Conservation (phyloP, 2,888 invertebrate genomes). For the Andrena bucephala region DNA sequence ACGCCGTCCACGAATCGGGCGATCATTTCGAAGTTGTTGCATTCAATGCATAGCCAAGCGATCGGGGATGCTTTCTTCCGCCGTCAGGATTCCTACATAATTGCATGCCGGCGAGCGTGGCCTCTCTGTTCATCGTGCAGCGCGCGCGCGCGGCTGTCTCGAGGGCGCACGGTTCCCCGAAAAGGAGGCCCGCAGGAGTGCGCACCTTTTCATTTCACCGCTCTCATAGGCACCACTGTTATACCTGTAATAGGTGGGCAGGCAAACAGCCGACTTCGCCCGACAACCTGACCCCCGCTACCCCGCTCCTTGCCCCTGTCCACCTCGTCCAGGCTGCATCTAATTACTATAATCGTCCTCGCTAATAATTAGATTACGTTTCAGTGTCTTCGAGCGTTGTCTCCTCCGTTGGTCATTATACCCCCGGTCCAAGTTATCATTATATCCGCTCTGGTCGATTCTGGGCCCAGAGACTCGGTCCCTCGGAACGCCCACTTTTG, state of each 20-base stretch:
- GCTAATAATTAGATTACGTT: slow-evolving; percentile 85
- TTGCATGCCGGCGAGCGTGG: slow-evolving; percentile 65
- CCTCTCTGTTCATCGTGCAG: slow-evolving; percentile 44
- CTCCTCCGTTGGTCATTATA: slow-evolving; percentile 78
- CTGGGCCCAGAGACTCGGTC: slow-evolving; percentile 11
- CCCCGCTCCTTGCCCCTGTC: not conserved
- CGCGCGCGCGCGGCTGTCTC: slow-evolving; percentile 36
- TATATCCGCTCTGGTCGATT: slow-evolving; percentile 75
- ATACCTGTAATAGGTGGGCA: slow-evolving; percentile 72
- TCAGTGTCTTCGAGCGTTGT: slow-evolving; percentile 76
- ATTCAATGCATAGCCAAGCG: slow-evolving; percentile 58
- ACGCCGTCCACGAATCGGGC: slow-evolving; percentile 7
- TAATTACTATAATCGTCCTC: slow-evolving; percentile 85
- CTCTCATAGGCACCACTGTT: slow-evolving; percentile 58
- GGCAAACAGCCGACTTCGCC: slow-evolving; percentile 59
- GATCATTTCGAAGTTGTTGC: slow-evolving; percentile 57
- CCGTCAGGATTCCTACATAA: slow-evolving; percentile 73
- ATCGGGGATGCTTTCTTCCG: slow-evolving; percentile 68
- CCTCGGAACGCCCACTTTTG: slow-evolving; percentile 45
- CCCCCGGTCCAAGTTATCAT: slow-evolving; percentile 81
- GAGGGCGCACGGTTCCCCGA: slow-evolving; percentile 76
- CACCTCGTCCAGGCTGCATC: slow-evolving; percentile 59
- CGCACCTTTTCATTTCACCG: slow-evolving; percentile 83
- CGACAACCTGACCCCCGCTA: not conserved
- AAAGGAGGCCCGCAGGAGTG: slow-evolving; percentile 74